A percentile compares a stretch with the other conserved stretches of the same genome.
Conservation (phyloP, 2,888 invertebrate species). For the Aphodius granarius region DNA sequence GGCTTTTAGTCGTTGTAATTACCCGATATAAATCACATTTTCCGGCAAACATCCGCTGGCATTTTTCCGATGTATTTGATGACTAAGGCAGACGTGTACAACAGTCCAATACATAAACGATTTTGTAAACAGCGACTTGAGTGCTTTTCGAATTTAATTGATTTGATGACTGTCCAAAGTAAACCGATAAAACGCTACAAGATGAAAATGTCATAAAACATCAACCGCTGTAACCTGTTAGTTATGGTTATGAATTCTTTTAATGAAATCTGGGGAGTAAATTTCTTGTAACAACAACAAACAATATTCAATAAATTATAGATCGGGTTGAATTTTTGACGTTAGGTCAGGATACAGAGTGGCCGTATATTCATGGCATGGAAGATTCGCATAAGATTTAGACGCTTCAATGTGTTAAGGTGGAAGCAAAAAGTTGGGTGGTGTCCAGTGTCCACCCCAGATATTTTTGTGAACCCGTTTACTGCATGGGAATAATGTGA, state of each 20-base stretch:
- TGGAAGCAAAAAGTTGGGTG: too few relatives aligned
- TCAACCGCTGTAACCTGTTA: neutral
- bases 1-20: neutral
- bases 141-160: neutral
- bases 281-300: neutral
- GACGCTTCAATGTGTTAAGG: too few relatives aligned
- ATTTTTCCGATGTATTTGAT: neutral
- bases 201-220: neutral
- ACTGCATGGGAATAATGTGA: too few relatives aligned
- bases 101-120: neutral
- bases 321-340: too few relatives aligned
- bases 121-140: neutral
- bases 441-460: too few relatives aligned
- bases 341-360: too few relatives aligned
- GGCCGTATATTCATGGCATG: too few relatives aligned
- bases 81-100: neutral
- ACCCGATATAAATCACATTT: neutral
- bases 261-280: neutral
- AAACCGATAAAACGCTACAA: neutral
- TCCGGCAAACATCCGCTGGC: neutral
- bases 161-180: neutral
- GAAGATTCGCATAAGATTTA: too few relatives aligned
- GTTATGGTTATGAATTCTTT: neutral
- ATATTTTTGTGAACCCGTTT: too few relatives aligned
- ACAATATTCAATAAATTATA: too few relatives aligned